These are phyloP conservation scores for Metalampra italica DNA, from an alignment of 2,888 invertebrate genomes.

Conservation along the genomic window DNA sequence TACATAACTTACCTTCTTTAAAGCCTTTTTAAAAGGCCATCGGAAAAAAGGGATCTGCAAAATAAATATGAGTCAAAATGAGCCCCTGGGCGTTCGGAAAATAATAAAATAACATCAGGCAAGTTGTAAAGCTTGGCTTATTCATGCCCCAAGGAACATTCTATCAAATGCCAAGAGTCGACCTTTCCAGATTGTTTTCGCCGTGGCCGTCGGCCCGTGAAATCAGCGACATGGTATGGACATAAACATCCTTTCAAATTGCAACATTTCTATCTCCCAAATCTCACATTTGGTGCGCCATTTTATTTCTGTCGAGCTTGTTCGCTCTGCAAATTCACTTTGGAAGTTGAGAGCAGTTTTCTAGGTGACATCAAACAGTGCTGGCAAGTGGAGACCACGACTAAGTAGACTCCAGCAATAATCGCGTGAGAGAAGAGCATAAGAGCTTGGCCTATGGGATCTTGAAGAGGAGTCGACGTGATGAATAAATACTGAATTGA, in stretches of 20 bases:
- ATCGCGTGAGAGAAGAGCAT: no score
- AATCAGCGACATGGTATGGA: conserved; percentile 41
- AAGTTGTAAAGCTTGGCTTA: conserved; percentile 18
- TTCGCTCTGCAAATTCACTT: conserved; percentile 12
- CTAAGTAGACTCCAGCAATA: no score
- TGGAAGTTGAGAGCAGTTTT: neutral
- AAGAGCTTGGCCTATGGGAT: no score
- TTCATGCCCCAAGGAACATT: conserved; percentile 43
- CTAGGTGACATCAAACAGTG: neutral
- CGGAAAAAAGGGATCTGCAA: no score
- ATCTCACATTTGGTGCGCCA: conserved; percentile 16
- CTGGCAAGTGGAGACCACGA: neutral
- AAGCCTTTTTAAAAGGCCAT: no score
- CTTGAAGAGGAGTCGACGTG: no score
- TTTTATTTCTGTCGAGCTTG: conserved; percentile 22
- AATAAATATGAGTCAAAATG: no score
- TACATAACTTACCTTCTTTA: no score
- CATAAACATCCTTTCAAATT: conserved; percentile 49
- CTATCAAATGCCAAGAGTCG: conserved; percentile 52
- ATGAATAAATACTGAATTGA: no score
- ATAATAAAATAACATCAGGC: conserved; percentile 9
- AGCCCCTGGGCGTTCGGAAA: neutral
- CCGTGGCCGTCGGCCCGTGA: conserved; percentile 41
- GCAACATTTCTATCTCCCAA: conserved; percentile 38
- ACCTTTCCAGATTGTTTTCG: conserved; percentile 54